Evolutionary conservation across 37 sponge, comb jelly and placozoan species (phyloP).

Genomic region (Axinella damicornis): DNA sequence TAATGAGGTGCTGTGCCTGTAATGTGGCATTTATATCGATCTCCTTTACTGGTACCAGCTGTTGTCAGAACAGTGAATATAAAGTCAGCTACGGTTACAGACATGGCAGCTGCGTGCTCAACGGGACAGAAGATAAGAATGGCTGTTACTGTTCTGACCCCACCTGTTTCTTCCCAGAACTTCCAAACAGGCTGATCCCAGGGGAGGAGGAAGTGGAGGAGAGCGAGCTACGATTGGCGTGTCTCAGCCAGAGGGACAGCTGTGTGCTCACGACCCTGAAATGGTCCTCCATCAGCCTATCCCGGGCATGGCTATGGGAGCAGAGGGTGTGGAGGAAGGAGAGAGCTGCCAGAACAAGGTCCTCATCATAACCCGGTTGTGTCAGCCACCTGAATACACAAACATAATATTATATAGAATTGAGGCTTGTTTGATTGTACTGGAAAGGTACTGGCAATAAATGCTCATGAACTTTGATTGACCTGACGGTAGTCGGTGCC

Average conservation of each 20-base stretch:
- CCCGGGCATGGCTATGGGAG: constrained; percentile 37
- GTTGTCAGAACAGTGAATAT: neutral
- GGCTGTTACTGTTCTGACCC: neutral
- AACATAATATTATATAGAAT: too few species aligned
- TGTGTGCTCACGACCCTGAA: constrained; percentile 23
- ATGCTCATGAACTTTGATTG: too few species aligned
- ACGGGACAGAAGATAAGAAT: too few species aligned
- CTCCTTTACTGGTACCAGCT: constrained; percentile 82
- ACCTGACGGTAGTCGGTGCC: constrained; percentile 32
- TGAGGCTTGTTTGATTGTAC: too few species aligned
- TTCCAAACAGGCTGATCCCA: constrained; percentile 24
- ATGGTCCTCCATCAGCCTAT: constrained; percentile 27
- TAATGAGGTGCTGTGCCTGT: constrained; percentile 58
- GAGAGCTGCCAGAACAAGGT: constrained; percentile 44
- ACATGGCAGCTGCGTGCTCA: too few species aligned
- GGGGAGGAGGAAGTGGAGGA: constrained; percentile 21
- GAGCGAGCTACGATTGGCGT: constrained; percentile 35
- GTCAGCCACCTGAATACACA: constrained; percentile 70
- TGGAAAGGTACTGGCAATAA: too few species aligned
- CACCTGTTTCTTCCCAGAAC: constrained; percentile 59
- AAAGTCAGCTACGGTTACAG: too few species aligned
- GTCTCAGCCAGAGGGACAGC: constrained; percentile 44
- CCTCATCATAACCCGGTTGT: constrained; percentile 61
- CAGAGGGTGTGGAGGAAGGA: constrained; percentile 56
- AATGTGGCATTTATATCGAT: constrained; percentile 90